A percentile compares a stretch with the other conserved stretches of the same genome.
Evolutionary conservation across 2,888 invertebrate species (phyloP).

Genomic region (Sinhomidia bicolor): DNA sequence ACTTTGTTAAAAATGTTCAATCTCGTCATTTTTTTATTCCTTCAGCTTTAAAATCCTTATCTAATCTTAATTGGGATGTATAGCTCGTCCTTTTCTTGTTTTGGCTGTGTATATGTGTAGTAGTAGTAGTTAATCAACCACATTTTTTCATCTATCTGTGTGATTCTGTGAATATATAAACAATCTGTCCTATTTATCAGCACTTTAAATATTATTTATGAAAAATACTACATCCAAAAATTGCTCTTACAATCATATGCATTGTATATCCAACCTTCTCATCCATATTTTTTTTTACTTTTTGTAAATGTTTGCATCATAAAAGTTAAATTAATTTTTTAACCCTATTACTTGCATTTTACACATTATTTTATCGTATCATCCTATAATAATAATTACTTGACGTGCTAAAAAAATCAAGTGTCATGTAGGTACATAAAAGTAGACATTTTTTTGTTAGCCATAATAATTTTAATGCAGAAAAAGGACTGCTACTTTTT

Average conservation of each 20-base stretch:
- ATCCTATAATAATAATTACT: constrained; percentile 4
- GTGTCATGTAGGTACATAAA: neutral
- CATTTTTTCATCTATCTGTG: neutral
- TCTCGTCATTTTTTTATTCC: constrained; percentile 6
- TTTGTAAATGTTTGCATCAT: neutral
- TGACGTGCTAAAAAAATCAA: constrained; percentile 5
- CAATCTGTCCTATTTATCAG: neutral
- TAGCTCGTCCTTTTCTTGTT: constrained; percentile 47
- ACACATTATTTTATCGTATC: constrained; percentile 11
- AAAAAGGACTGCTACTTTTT: too few relatives aligned
- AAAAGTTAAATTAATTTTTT: constrained; percentile 48
- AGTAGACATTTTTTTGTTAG: too few relatives aligned
- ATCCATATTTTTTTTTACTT: constrained; percentile 19
- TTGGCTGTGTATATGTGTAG: constrained; percentile 21
- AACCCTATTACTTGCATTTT: constrained; percentile 9
- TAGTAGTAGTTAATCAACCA: neutral
- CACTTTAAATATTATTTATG: neutral
- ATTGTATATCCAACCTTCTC: neutral
- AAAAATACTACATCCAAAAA: neutral
- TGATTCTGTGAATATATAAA: neutral
- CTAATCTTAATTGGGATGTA: constrained; percentile 40
- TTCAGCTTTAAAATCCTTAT: neutral
- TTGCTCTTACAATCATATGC: neutral
- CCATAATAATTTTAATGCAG: too few relatives aligned
- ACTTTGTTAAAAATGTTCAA: neutral